A percentile compares a stretch with the other conserved stretches of the same genome.
Evolutionary conservation across 2,888 invertebrate genomes (phyloP).

Genomic region (Tetheella fluctuosa): DNA sequence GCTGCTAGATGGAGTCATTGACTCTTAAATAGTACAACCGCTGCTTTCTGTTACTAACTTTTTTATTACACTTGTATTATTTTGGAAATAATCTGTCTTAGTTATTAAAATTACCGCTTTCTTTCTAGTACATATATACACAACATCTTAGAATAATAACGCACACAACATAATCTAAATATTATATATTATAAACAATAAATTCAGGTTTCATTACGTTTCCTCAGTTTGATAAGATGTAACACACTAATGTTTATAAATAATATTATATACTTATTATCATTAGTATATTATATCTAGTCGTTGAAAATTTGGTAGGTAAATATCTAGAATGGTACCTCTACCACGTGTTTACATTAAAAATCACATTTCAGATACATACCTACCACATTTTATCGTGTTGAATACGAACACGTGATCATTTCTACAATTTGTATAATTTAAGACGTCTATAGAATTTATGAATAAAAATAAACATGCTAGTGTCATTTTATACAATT

Average conservation of each 20-base stretch:
- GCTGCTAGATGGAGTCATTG: conserved; percentile 50
- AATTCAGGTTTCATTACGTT: too few species aligned
- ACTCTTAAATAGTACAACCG: conserved; percentile 59
- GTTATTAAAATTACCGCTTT: background rate
- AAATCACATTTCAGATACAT: background rate
- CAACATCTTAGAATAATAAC: too few species aligned
- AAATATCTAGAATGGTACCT: background rate
- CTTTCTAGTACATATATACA: background rate
- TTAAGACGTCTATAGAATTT: background rate
- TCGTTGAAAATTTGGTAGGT: too few species aligned
- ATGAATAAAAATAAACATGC: background rate
- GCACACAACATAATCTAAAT: too few species aligned
- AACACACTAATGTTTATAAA: too few species aligned
- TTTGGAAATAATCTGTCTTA: background rate
- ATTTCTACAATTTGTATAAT: background rate
- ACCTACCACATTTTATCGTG: background rate
- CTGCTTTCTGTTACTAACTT: conserved; percentile 45
- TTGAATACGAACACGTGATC: background rate
- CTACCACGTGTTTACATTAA: background rate
- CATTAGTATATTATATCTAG: too few species aligned
- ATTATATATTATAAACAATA: background rate
- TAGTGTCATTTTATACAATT: background rate
- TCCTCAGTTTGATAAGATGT: too few species aligned
- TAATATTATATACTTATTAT: background rate
- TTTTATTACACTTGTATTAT: conserved; percentile 16